Percentiles rank a stretch among this genome's conserved stretches.
Evolutionary conservation across 2,113 vertebrate genomes (phyloP).

Genomic region (Bambusicola thoracicus): DNA sequence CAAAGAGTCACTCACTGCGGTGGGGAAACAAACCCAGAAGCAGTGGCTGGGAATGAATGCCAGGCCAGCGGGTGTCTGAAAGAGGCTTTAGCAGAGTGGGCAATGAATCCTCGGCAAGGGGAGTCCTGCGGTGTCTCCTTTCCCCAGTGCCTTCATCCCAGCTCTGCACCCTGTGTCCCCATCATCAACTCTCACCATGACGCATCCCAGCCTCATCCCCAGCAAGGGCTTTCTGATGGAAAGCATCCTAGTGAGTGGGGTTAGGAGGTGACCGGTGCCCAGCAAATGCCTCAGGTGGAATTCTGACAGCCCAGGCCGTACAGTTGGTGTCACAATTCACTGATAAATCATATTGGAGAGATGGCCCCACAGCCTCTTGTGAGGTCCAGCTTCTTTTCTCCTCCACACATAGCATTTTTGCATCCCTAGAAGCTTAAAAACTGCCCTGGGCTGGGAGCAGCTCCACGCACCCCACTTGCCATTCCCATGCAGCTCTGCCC

Average conservation of each 20-base stretch:
- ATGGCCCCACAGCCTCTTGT: neutral
- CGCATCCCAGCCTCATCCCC: rapidly evolving
- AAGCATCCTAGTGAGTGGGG: rapidly evolving
- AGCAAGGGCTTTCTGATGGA: neutral
- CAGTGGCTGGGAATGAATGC: slow-evolving; percentile 51
- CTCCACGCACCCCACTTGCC: neutral
- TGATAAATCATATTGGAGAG: neutral
- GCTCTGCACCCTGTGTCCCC: neutral
- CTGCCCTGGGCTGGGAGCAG: neutral
- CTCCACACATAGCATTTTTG: neutral
- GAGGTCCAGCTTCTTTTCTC: neutral
- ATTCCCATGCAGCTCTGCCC: neutral
- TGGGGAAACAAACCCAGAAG: slow-evolving; percentile 19
- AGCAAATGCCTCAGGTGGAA: neutral
- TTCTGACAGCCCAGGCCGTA: neutral
- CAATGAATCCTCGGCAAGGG: neutral
- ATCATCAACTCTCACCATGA: rapidly evolving
- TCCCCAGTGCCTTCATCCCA: neutral
- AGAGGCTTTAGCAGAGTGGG: slow-evolving; percentile 21
- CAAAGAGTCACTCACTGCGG: slow-evolving; percentile 5
- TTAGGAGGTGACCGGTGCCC: neutral
- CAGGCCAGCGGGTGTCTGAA: slow-evolving; percentile 20
- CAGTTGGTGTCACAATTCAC: neutral
- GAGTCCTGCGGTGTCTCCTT: rapidly evolving
- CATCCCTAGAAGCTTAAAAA: neutral